A percentile compares a stretch with the other conserved stretches of the same genome.
These are phyloP conservation scores for Aldabrachelys gigantea DNA, from an alignment of 2,113 vertebrate species.

Conservation along the genomic window DNA sequence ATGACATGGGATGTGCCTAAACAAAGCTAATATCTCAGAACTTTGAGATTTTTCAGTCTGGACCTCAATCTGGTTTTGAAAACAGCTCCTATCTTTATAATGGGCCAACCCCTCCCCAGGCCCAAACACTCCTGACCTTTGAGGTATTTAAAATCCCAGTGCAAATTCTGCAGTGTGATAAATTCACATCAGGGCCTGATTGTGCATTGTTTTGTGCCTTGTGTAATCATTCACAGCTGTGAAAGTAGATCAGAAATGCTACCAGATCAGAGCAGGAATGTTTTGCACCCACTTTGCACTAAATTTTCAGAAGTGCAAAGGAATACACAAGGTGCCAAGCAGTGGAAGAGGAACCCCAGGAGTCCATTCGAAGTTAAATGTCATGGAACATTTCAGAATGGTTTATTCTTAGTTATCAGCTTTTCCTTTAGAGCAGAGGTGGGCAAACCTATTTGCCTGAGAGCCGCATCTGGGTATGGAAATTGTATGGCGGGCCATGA, in stretches of 20 bases:
- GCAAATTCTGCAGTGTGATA: neutral
- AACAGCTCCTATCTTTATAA: neutral
- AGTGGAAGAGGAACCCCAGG: neutral
- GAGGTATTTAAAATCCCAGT: neutral
- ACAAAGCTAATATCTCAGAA: neutral
- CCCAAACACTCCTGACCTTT: neutral
- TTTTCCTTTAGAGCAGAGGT: neutral
- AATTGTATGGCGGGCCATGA: no score
- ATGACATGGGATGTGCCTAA: neutral
- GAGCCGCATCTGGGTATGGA: no score
- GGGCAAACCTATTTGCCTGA: no score
- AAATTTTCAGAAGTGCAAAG: neutral
- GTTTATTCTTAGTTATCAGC: neutral
- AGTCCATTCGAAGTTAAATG: neutral
- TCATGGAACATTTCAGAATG: neutral
- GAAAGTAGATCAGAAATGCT: neutral
- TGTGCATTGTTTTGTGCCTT: neutral
- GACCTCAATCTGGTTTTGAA: neutral
- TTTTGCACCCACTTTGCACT: neutral
- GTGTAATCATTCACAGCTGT: neutral
- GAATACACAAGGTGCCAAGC: neutral
- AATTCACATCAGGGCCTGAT: neutral
- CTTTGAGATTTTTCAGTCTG: neutral
- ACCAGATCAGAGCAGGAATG: neutral
- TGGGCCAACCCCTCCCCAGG: neutral